Base-by-base conservation (phyloP, 2,888 invertebrate genomes). In the Oegoconia quadripuncta region DNA sequence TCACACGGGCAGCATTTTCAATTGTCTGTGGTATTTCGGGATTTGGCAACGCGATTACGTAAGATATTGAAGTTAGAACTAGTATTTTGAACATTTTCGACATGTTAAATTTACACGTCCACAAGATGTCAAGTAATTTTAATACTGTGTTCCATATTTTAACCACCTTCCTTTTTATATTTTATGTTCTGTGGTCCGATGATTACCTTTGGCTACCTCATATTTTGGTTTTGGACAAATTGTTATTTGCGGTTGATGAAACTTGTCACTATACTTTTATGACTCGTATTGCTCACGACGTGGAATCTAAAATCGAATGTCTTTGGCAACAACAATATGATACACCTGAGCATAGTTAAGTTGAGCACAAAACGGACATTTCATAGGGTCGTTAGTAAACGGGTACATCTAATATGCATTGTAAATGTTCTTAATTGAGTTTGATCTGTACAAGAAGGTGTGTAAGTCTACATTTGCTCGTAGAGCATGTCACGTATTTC, bases 161-260 rank as follows among this genome's bases (percentile, higher is more conserved):
- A 53, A 50, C 55, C 59, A 60, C 55, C 64, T 69, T 64, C 70
- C 70, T 72, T 16, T 78, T 75, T 78, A 78, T 78, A 77, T 75
- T 73, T 69, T 55, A 49, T 59, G 54, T 56, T 55, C 55, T 68
- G 74, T 71, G 77, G 74, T 76, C 60, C 66, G 52, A 60, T 67
- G 70, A 74, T 72, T 74, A 60, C 68, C 67, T 67, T 70, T 55
- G 57, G 58, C 51, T 50, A 39, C 52, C 49, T 54, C 50, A 50
- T 60, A 56, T 55, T 61, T 64, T 66, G 59, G 52, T 66, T 54
- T 64, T 37, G 41, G 30, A 42, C 46, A 39, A 52, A 22, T 3
- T 38, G 44, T 30, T 12, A 25, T 45, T 37, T 56, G 42, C 54
- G 27, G 41, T 45, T 43, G 3, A 2, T 27, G 33, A 45, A 43